Conservation (phyloP, 2,888 invertebrate genomes). For the Nemotelus nigrinus region DNA sequence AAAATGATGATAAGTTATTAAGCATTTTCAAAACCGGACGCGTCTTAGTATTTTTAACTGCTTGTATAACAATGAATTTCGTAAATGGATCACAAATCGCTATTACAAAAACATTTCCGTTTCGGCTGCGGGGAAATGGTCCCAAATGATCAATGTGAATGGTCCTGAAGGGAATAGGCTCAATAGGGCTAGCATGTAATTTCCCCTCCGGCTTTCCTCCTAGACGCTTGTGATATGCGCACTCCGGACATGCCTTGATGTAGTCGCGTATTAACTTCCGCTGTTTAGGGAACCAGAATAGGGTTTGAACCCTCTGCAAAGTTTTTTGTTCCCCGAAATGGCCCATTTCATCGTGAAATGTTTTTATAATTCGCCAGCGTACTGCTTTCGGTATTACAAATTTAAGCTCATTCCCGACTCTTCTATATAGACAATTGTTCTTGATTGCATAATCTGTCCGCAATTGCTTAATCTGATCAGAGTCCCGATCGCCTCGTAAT, state of each 20-base stretch:
- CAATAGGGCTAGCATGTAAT: no score
- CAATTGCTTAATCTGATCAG: no score
- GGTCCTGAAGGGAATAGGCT: no score
- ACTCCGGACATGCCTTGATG: background rate
- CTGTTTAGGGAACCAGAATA: background rate
- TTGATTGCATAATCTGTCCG: no score
- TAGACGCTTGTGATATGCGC: no score
- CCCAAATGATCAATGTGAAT: background rate
- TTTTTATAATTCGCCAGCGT: background rate
- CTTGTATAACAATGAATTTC: background rate
- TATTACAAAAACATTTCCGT: background rate
- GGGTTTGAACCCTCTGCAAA: background rate
- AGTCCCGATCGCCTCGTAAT: no score
- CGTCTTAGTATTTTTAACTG: background rate
- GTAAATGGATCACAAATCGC: background rate
- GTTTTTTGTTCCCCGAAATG: background rate
- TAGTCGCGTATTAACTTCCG: background rate
- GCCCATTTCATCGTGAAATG: constrained; percentile 5
- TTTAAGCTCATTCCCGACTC: no score
- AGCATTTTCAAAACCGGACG: background rate
- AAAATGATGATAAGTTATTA: background rate
- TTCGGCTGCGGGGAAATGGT: background rate
- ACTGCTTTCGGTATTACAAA: no score
- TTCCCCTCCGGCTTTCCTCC: no score
- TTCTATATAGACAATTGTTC: no score